phyloP scores from a whole-genome alignment of 1,140 invertebrate species.

The Scaptodrosophila lebanonensis region DNA sequence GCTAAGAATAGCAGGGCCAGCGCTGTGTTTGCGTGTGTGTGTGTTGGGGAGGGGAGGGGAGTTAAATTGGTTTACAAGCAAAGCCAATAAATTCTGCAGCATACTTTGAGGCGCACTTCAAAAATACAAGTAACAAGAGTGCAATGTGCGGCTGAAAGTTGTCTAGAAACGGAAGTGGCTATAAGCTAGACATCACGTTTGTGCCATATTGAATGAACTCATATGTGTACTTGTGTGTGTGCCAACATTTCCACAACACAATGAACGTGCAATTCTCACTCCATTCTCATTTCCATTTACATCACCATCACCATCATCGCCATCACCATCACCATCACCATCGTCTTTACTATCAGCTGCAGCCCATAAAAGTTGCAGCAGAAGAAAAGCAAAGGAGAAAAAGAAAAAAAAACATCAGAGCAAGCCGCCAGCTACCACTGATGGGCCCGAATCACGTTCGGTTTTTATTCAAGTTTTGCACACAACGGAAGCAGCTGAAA shows the following conservation, averaged over 20 bases:
- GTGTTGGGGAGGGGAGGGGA: no score
- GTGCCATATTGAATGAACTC: constrained; percentile 9
- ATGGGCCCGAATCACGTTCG: background rate
- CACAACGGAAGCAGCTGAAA: constrained; percentile 54
- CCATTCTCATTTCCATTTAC: background rate
- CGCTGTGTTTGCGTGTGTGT: no score
- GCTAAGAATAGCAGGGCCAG: no score
- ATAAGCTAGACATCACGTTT: constrained; percentile 55
- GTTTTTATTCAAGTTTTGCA: constrained; percentile 51
- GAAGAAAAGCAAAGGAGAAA: no score
- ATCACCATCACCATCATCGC: constrained; percentile 5
- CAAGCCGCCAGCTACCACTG: constrained; percentile 2
- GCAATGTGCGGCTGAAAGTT: constrained; percentile 19
- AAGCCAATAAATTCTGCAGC: constrained; percentile 59
- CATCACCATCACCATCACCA: constrained; percentile 38
- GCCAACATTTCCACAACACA: constrained; percentile 39
- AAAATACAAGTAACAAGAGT: constrained; percentile 10
- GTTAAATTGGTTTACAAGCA: constrained; percentile 22
- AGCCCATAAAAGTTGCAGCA: constrained; percentile 25
- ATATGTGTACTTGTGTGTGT: constrained; percentile 8
- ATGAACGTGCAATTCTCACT: constrained; percentile 55
- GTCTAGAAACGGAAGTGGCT: constrained; percentile 51
- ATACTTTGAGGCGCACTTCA: constrained; percentile 46
- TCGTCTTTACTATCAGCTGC: constrained; percentile 18
- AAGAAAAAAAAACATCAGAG: no score